Evolutionary conservation across 2,797 vertebrate genomes (phyloP).

Genomic region (Anguilla obscura): DNA sequence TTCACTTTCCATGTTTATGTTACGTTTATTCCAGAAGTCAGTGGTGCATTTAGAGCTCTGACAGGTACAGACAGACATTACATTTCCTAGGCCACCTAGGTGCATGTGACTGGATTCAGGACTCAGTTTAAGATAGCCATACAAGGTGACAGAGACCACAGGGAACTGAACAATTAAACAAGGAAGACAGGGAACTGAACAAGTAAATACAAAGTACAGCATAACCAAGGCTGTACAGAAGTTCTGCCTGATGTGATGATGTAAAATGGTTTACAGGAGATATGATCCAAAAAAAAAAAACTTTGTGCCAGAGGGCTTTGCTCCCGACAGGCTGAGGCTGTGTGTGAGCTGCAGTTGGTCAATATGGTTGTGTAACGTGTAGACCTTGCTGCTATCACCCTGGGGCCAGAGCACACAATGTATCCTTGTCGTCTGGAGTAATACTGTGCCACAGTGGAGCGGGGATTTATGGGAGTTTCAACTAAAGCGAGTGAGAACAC

Average conservation of each 20-base stretch:
- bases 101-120: too few relatives aligned
- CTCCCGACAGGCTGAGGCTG: conserved; percentile 16
- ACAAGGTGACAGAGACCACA: conserved; percentile 36
- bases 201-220: background rate
- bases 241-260: background rate
- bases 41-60: background rate
- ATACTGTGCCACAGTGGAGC: background rate
- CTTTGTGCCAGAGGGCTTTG: conserved; percentile 26
- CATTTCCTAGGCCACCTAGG: background rate
- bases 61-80: background rate
- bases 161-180: background rate
- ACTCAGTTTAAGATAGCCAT: conserved; percentile 3
- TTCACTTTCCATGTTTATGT: background rate
- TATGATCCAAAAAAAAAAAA: background rate
- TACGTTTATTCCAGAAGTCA: background rate
- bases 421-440: conserved; percentile 3
- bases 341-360: conserved; percentile 42
- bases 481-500: too few relatives aligned
- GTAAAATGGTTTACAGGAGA: background rate
- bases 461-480: background rate
- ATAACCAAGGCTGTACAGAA: conserved; percentile 3
- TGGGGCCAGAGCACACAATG: conserved; percentile 36
- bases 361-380: conserved; percentile 55
- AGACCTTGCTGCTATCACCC: conserved; percentile 52
- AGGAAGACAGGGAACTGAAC: background rate